Evolutionary conservation across 2,113 vertebrate species (phyloP).

Genomic region (Trichechus manatus): DNA sequence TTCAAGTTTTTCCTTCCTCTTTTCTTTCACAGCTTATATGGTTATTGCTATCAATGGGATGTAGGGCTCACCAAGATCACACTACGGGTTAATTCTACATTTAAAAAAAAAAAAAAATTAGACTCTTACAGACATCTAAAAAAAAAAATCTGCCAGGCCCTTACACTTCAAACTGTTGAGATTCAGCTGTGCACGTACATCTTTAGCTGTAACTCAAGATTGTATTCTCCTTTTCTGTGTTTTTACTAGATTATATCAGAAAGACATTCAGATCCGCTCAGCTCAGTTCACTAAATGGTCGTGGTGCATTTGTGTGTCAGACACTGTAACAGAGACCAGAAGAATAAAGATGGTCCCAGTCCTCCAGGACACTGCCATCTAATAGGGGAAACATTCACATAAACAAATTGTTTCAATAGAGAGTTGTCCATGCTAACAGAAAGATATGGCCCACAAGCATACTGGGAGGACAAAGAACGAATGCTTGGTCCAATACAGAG

Average conservation of each 20-base stretch:
- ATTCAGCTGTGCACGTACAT: background rate
- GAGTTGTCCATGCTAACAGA: background rate
- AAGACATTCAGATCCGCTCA: background rate
- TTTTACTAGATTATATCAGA: background rate
- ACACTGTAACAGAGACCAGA: background rate
- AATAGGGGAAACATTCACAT: background rate
- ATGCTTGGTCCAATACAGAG: background rate
- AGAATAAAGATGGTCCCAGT: background rate
- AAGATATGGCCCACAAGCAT: background rate
- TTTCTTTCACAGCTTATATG: conserved; percentile 9
- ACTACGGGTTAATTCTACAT: background rate
- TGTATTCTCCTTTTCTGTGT: background rate
- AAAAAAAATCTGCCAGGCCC: background rate
- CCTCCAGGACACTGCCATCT: background rate
- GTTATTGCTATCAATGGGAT: background rate
- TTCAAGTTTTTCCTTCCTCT: conserved; percentile 11
- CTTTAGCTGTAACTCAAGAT: background rate
- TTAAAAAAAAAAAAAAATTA: background rate
- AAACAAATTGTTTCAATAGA: background rate
- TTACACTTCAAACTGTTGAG: background rate
- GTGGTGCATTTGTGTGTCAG: background rate
- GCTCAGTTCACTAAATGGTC: background rate
- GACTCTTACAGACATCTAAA: background rate
- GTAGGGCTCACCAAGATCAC: background rate
- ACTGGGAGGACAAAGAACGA: background rate